Evolutionary conservation across 2,113 vertebrate genomes (phyloP).

Genomic region (Cardinalis cardinalis): DNA sequence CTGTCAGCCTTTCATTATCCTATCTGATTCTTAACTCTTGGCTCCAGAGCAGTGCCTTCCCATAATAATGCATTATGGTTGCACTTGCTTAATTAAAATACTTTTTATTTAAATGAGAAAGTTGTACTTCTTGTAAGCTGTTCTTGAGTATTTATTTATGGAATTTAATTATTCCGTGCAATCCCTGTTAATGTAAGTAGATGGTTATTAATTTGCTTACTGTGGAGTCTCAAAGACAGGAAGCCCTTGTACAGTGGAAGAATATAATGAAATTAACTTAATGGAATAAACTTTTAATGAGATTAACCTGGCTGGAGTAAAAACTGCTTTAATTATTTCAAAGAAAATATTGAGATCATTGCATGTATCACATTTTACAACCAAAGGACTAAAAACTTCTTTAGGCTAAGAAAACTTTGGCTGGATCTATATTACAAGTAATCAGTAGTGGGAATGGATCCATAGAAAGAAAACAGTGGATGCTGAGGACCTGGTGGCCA

Average conservation of each 20-base stretch:
- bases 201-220: constrained; percentile 1
- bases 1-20: background rate
- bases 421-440: background rate
- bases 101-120: constrained; percentile 40
- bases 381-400: background rate
- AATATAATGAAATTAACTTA: background rate
- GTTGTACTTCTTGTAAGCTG: background rate
- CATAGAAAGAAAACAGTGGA: background rate
- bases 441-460: background rate
- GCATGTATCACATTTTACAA: background rate
- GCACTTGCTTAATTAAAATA: background rate
- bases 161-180: background rate
- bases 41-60: constrained; percentile 17
- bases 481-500: background rate
- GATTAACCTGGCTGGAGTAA: background rate
- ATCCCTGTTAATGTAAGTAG: background rate
- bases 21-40: constrained; percentile 35
- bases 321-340: background rate
- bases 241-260: background rate
- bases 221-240: background rate
- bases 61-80: background rate
- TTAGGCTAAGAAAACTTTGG: background rate
- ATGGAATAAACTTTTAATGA: background rate
- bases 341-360: background rate
- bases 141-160: constrained; percentile 15